Percentiles rank a stretch among this genome's conserved stretches.
Conservation (phyloP, 2,888 invertebrate species). For the Trachelus troglodyta region DNA sequence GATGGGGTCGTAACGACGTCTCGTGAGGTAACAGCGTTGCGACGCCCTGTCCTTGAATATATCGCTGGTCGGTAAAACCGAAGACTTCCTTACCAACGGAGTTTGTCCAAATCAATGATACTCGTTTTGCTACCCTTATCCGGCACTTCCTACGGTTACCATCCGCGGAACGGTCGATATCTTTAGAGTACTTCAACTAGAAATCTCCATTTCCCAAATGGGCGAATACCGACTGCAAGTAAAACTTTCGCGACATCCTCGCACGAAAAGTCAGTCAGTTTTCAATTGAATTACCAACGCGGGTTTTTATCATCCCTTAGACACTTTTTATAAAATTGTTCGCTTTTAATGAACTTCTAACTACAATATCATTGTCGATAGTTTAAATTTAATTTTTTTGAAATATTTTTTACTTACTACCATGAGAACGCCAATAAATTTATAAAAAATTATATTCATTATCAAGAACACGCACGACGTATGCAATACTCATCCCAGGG, state of each 20-base stretch:
- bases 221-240: background rate
- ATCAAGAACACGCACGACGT: background rate
- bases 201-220: background rate
- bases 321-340: background rate
- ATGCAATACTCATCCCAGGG: background rate
- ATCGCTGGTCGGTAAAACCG: background rate
- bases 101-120: background rate
- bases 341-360: background rate
- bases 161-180: background rate
- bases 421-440: background rate
- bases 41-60: background rate
- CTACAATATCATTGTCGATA: background rate
- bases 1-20: background rate
- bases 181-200: background rate
- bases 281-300: background rate
- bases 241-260: background rate
- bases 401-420: background rate
- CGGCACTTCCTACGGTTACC: background rate
- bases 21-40: background rate
- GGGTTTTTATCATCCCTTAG: background rate
- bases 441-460: background rate
- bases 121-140: background rate
- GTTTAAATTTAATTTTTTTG: background rate
- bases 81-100: background rate
- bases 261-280: background rate